Base-by-base conservation (phyloP, 1,140 invertebrate genomes). In the Micrasema minimum region DNA sequence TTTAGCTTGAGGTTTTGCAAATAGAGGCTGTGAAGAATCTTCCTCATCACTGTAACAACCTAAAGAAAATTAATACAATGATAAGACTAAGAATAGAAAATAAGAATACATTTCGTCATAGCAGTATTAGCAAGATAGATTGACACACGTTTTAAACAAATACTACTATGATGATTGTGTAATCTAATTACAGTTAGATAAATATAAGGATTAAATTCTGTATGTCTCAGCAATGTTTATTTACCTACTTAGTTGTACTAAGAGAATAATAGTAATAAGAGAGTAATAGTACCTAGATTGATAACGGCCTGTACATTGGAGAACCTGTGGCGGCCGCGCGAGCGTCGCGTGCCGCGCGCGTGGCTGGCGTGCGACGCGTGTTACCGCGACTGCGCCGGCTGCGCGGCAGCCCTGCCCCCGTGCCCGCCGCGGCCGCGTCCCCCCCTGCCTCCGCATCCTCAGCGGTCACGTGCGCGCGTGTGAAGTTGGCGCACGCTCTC, bases 271-370 rank as follows among this genome's bases (percentile, higher is more conserved):
- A n/a, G n/a, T n/a, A n/a, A n/a, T n/a, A n/a, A n/a, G n/a, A n/a
- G n/a, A n/a, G n/a, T n/a, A n/a, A n/a, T n/a, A n/a, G n/a, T 46
- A 64, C 59, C 59, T 23, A 64, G 43, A 46, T 64, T 64, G n/a
- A 64, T 23, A 1, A 64, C 59, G 11, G 59, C 14, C 22, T 64
- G 59, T 11, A 48, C 23, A 41, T 64, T 64, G 59, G 59, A 45
- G 22, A 64, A 64, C 20, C 59, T n/a, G 22, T 64, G 38, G 11
- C 59, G 41, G 0, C 59, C 59, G 1, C 59, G 59, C 22, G 59
- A 64, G 6, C 41, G 18, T 11, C 59, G 59, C 10, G 57, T 46
- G 59, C 41, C 59, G 18, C 59, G 18, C 59, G 20, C 1, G 59
- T 64, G 43, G 59, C 59, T 0, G 59, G 59, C 2, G 59, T 64